phyloP scores from a whole-genome alignment of 2,888 invertebrate species.

The Drosophila pegasa region DNA sequence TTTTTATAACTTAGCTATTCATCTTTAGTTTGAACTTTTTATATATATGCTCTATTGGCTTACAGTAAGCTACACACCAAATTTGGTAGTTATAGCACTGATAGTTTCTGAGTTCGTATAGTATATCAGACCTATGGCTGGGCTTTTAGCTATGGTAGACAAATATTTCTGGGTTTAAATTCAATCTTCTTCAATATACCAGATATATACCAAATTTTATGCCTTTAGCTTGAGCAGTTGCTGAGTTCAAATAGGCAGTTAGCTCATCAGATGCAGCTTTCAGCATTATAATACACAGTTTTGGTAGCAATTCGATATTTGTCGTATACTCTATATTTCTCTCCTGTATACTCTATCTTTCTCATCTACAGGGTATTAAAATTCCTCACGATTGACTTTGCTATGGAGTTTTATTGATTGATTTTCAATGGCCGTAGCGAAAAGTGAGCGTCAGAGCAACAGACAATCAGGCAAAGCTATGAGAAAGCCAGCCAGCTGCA shows the following conservation, averaged over 20 bases:
- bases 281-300: too few species aligned
- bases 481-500: constrained; percentile 19
- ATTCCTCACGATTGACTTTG: constrained; percentile 78
- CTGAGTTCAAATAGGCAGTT: not conserved
- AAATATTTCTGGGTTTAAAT: not conserved
- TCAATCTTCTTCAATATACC: not conserved
- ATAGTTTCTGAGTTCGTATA: not conserved
- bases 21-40: not conserved
- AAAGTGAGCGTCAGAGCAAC: constrained; percentile 43
- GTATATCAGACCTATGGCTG: not conserved
- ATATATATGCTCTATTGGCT: not conserved
- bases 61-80: not conserved
- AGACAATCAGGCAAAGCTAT: constrained; percentile 57
- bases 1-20: too few species aligned
- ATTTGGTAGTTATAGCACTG: not conserved
- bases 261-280: not conserved
- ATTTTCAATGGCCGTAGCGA: constrained; percentile 69
- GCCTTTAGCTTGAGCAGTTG: not conserved
- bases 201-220: not conserved
- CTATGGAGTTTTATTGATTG: constrained; percentile 77
- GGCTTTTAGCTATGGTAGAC: not conserved
- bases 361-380: constrained; percentile 26
- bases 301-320: too few species aligned
- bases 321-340: too few species aligned
- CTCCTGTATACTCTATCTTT: not conserved